Base-by-base conservation (phyloP, 2,797 vertebrate species). In the Cryptoprocta ferox region DNA sequence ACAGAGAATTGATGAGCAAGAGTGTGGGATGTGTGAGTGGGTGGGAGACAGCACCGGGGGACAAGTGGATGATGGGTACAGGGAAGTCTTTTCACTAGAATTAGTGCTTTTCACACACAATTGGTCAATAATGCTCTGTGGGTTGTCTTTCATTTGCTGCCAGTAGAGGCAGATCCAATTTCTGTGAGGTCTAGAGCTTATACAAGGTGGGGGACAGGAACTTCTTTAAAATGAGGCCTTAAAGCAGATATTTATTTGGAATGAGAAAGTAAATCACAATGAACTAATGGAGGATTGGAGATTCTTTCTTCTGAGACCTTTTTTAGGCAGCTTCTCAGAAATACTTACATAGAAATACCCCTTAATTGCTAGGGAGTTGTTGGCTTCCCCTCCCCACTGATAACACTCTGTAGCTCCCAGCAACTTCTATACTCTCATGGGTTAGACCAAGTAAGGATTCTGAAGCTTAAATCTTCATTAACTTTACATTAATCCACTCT, bases 1-100 rank as follows among this genome's bases (percentile, higher is more conserved):
- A 89, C 71, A 45, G 84, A 61, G 66, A 93, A 97, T 68, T 97
- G 93, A 98, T 95, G 97, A 92, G 76, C 78, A 15, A 28, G 96
- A 68, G 59, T 39, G 39, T 94, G 83, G 90, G 89, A 80, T 48
- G 78, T 94, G 80, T 73, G 95, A 88, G 97, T 92, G 71, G 96
- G 97, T 89, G 91, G 97, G 68, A 75, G 94, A 65, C 68, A 63
- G 35, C 32, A 5, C 19, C 6, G 32, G 83, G 80, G 50, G 30
- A 32, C 5, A 32, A 68, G 56, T 8, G 37, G 84, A 94, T 88
- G 83, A 26, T 91, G 84, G 65, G 86, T 35, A 53, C 39, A 15
- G 13, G 56, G 78, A 30, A 1, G 13, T 26, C 39, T 65, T 93
- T 95, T 95, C 75, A 35, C 63, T 39, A 53, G 83, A 96, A 96